Percentiles rank a stretch among this genome's conserved stretches.
phyloP scores from a whole-genome alignment of 2,113 vertebrate species.

The Chloropsis hardwickii region DNA sequence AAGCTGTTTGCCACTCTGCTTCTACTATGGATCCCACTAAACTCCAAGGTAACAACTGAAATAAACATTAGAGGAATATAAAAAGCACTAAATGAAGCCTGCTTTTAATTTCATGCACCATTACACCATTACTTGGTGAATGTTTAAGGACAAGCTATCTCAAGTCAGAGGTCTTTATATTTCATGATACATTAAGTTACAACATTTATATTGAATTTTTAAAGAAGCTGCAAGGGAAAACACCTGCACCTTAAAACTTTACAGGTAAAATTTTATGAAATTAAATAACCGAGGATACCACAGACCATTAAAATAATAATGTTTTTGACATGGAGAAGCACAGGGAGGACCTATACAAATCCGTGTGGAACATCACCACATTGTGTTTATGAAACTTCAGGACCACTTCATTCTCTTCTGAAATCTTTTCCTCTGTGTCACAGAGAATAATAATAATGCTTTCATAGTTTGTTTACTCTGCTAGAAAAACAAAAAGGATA shows the following conservation, averaged over 20 bases:
- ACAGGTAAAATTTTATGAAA: not conserved
- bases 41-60: not conserved
- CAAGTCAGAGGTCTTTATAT: not conserved
- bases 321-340: not conserved
- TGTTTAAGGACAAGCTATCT: not conserved
- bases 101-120: conserved; percentile 27
- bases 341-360: not conserved
- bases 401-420: not conserved
- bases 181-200: not conserved
- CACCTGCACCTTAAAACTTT: not conserved
- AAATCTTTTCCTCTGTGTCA: not conserved
- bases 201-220: not conserved
- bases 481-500: not conserved
- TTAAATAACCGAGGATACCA: not conserved
- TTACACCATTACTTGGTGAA: not conserved
- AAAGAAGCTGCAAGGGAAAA: not conserved
- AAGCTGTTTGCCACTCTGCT: not conserved
- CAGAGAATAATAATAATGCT: not conserved
- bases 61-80: not conserved
- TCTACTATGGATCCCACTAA: not conserved
- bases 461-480: not conserved
- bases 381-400: not conserved
- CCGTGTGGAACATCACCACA: rapidly evolving
- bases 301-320: not conserved
- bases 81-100: not conserved